Conservation (phyloP, 92 coral and sea anemone species). For the Desmophyllum pertusum region DNA sequence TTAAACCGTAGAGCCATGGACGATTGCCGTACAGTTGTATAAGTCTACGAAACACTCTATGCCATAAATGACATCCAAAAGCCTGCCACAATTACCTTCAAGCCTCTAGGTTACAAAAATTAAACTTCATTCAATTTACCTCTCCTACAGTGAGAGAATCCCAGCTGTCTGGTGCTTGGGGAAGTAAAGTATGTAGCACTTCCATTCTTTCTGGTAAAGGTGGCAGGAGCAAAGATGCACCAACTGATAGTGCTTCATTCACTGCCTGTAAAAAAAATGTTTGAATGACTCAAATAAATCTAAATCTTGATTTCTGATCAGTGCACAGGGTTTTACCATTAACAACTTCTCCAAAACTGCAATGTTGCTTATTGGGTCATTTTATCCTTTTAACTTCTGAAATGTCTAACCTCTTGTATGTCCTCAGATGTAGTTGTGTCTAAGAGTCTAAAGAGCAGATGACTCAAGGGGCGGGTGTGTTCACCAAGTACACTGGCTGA, state of each 20-base stretch:
- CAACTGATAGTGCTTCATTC: slow-evolving; percentile 84
- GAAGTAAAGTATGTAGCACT: slow-evolving; percentile 74
- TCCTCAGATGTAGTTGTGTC: slow-evolving; percentile 75
- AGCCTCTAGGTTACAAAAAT: background rate
- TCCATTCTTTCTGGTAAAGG: slow-evolving; percentile 92
- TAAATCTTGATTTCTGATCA: no score
- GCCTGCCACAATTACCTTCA: no score
- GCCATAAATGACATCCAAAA: no score
- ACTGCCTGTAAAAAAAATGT: slow-evolving; percentile 83
- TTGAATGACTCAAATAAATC: no score
- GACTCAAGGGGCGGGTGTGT: slow-evolving; percentile 72
- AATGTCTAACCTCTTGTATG: slow-evolving; percentile 67
- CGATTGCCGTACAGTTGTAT: no score
- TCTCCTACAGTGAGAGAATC: slow-evolving; percentile 80
- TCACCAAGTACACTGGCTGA: slow-evolving; percentile 69
- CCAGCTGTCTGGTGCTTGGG: slow-evolving; percentile 89
- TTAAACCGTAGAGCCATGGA: no score
- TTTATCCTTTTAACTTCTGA: background rate
- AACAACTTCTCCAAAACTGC: no score
- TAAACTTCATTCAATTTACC: slow-evolving; percentile 34
- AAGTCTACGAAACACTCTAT: no score
- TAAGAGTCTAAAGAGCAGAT: slow-evolving; percentile 72
- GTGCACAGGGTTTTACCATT: background rate
- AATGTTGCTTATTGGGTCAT: no score
- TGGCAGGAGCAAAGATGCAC: slow-evolving; percentile 83